phyloP scores from a whole-genome alignment of 2,888 invertebrate species.

The Drosophila histrio region DNA sequence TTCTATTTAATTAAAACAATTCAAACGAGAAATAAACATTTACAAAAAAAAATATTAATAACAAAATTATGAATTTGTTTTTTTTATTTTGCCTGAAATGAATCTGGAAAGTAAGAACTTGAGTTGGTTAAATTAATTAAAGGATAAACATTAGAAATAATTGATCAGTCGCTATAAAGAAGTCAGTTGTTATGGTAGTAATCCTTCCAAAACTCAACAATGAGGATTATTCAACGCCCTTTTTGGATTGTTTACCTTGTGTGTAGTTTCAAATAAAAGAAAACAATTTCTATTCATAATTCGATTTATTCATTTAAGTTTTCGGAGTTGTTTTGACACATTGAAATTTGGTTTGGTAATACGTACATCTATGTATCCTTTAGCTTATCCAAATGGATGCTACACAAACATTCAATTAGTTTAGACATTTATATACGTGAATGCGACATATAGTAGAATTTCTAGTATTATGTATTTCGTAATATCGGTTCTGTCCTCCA shows the following conservation, averaged over 20 bases:
- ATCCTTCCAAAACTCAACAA: no score
- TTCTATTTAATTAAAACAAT: constrained; percentile 78
- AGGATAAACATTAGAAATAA: no score
- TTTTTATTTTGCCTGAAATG: no score
- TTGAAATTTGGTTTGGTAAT: constrained; percentile 70
- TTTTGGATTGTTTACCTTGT: no score
- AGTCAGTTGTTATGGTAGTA: no score
- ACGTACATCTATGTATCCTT: constrained; percentile 13
- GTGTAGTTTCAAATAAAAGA: not conserved
- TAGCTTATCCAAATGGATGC: constrained; percentile 39
- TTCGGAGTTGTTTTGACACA: constrained; percentile 68
- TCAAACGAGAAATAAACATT: constrained; percentile 73
- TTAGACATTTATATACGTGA: constrained; percentile 61
- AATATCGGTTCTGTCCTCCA: constrained; percentile 29
- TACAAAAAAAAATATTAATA: constrained; percentile 69
- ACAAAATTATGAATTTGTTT: constrained; percentile 33
- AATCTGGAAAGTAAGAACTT: no score
- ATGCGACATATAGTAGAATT: constrained; percentile 28
- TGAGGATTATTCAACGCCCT: no score
- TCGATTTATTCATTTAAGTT: constrained; percentile 66
- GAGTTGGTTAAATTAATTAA: no score
- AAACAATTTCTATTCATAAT: constrained; percentile 6
- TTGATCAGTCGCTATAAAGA: no score
- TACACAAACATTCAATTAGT: constrained; percentile 63
- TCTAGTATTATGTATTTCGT: constrained; percentile 19